Evolutionary conservation across 2,797 vertebrate genomes (phyloP).

Genomic region (Chromis chromis): DNA sequence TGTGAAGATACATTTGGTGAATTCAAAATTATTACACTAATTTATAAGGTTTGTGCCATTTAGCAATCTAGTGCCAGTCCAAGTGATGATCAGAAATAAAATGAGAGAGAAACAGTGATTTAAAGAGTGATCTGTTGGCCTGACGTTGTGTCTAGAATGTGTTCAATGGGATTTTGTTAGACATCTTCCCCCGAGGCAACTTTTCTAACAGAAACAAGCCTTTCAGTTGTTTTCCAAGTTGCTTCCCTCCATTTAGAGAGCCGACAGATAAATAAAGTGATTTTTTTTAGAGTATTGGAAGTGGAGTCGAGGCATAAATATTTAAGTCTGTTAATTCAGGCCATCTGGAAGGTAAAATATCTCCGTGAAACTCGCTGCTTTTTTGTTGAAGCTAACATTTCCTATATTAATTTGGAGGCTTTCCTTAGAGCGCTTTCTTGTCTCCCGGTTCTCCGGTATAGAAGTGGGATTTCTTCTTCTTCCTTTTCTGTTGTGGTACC

Average conservation of each 20-base stretch:
- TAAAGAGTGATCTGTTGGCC: neutral
- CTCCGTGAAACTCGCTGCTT: conserved; percentile 64
- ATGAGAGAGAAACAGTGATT: neutral
- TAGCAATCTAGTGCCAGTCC: neutral
- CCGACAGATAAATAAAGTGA: conserved; percentile 63
- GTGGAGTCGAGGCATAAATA: conserved; percentile 72
- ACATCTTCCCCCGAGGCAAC: conserved; percentile 4
- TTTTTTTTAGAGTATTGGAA: conserved; percentile 61
- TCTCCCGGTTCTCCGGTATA: conserved; percentile 65
- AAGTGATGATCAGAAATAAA: neutral
- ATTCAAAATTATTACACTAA: neutral
- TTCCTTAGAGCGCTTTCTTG: conserved; percentile 73
- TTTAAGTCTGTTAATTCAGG: conserved; percentile 80
- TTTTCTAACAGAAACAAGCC: conserved; percentile 22
- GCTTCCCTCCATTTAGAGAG: conserved; percentile 47
- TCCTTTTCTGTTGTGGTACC: conserved; percentile 45
- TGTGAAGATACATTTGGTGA: neutral
- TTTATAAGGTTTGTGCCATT: neutral
- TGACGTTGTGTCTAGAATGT: neutral
- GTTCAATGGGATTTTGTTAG: neutral
- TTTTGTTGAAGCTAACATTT: conserved; percentile 82
- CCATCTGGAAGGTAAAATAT: conserved; percentile 80
- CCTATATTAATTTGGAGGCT: conserved; percentile 82
- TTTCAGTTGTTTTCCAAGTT: conserved; percentile 51
- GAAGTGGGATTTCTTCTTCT: conserved; percentile 31